Conservation (phyloP, 2,888 invertebrate species). For the Noctua fimbriata region DNA sequence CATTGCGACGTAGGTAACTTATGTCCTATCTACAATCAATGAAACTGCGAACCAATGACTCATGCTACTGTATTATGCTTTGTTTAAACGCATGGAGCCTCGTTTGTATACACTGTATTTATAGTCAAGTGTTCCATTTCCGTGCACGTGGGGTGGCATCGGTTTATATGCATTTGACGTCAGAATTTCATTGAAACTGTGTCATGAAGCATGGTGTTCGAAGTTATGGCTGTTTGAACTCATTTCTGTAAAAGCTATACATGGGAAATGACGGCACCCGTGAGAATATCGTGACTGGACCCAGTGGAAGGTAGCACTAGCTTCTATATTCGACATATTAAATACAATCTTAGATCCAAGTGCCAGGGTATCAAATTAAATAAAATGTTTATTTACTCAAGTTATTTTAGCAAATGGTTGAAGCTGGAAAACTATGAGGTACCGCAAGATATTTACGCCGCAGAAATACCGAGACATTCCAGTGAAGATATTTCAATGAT, state of each 20-base stretch:
- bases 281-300: not conserved
- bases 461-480: not conserved
- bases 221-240: slow-evolving; percentile 15
- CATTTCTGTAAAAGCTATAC: slow-evolving; percentile 13
- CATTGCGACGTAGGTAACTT: not conserved
- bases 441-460: not conserved
- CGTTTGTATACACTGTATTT: slow-evolving; percentile 29
- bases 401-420: not conserved
- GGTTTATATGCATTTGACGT: slow-evolving; percentile 46
- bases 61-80: slow-evolving; percentile 43
- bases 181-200: slow-evolving; percentile 53
- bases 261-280: not conserved
- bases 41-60: slow-evolving; percentile 43
- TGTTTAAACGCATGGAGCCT: slow-evolving; percentile 40
- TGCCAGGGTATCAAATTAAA: not conserved
- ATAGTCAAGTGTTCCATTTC: slow-evolving; percentile 37
- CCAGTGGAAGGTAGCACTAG: not conserved
- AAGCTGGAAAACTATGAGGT: not conserved
- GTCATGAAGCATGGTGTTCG: slow-evolving; percentile 34
- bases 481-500: slow-evolving; percentile 8
- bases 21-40: slow-evolving; percentile 45
- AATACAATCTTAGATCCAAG: not conserved
- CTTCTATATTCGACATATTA: not conserved
- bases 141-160: slow-evolving; percentile 30
- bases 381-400: not conserved